A percentile compares a stretch with the other conserved stretches of the same genome.
These are phyloP conservation scores for Oryzias melastigma DNA, from an alignment of 2,113 vertebrate genomes.

Conservation along the genomic window DNA sequence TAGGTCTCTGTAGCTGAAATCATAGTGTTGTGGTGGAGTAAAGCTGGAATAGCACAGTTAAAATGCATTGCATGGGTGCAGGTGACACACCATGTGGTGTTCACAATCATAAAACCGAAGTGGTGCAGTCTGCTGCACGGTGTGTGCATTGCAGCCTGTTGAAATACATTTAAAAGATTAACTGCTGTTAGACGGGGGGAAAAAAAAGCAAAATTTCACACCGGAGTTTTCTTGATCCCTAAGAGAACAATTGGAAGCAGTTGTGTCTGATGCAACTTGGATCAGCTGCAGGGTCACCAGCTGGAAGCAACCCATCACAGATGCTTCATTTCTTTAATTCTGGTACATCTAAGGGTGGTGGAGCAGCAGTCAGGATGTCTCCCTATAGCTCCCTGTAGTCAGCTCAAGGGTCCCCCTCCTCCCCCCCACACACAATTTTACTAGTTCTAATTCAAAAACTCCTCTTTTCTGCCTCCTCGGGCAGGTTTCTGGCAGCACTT, in stretches of 20 bases:
- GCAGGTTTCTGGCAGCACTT: no score
- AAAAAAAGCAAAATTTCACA: no score
- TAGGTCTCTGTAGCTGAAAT: neutral
- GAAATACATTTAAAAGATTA: no score
- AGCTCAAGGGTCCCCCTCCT: neutral
- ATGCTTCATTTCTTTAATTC: neutral
- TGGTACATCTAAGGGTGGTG: neutral
- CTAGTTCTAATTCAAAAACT: neutral
- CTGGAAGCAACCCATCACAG: neutral
- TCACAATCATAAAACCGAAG: no score
- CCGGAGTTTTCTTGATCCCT: no score
- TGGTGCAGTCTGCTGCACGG: no score
- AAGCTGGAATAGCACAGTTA: neutral
- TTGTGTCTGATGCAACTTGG: no score
- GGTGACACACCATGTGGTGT: neutral
- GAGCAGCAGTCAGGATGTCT: neutral
- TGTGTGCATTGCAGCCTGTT: no score
- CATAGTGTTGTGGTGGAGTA: neutral
- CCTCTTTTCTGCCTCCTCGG: neutral
- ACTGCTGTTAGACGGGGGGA: no score
- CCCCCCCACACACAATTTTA: neutral
- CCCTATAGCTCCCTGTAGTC: neutral
- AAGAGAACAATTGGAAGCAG: no score
- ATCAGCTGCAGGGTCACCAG: neutral
- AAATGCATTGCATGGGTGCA: neutral